Conservation (phyloP, 2,113 vertebrate genomes). For the Gallinago jamesoni region DNA sequence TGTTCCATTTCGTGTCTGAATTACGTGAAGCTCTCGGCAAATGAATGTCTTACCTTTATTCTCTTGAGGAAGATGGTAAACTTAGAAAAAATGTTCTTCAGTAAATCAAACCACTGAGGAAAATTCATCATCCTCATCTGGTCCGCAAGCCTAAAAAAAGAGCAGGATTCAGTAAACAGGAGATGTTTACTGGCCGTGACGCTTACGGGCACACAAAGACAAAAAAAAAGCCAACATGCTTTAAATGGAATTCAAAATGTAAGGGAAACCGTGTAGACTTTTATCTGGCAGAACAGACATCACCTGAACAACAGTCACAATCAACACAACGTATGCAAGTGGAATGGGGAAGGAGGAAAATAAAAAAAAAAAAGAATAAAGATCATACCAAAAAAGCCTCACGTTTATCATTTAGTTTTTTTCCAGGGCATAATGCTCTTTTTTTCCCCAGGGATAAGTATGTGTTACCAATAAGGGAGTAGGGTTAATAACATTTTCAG, state of each 20-base stretch:
- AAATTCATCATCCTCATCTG: slow-evolving; percentile 97
- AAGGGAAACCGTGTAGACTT: background rate
- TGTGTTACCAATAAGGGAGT: background rate
- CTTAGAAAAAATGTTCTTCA: slow-evolving; percentile 87
- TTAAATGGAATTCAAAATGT: background rate
- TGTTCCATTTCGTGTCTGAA: background rate
- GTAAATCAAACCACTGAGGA: slow-evolving; percentile 92
- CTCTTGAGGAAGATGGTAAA: slow-evolving; percentile 92
- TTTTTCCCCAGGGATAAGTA: background rate
- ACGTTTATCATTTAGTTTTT: background rate
- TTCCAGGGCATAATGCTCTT: background rate
- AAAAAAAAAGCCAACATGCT: background rate
- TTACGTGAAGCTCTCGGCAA: background rate
- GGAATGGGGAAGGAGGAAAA: background rate
- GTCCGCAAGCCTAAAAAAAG: slow-evolving; percentile 85
- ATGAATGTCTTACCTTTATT: slow-evolving; percentile 85
- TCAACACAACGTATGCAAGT: background rate
- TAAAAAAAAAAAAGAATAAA: background rate
- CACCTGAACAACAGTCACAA: background rate
- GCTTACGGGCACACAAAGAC: background rate
- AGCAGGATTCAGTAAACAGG: background rate
- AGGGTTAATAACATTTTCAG: background rate
- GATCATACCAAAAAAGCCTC: background rate
- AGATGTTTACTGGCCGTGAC: background rate
- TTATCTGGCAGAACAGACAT: background rate